Percentiles rank a stretch among this genome's conserved stretches.
These are phyloP conservation scores for Ecliptopera silaceata DNA, from an alignment of 2,888 invertebrate genomes.

Conservation along the genomic window DNA sequence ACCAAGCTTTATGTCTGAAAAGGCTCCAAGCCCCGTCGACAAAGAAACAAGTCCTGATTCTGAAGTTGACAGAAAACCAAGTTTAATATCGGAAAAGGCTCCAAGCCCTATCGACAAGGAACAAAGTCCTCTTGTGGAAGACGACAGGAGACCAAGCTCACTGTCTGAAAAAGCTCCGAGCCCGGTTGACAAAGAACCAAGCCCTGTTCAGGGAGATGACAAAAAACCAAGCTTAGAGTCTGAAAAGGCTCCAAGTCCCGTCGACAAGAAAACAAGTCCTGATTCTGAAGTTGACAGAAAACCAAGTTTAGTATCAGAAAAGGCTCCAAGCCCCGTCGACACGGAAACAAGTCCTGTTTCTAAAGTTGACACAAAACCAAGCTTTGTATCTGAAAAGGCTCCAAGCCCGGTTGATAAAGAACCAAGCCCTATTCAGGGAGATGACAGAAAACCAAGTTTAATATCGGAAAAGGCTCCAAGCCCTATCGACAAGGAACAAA, in stretches of 20 bases:
- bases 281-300: conserved; percentile 17
- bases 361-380: too few relatives aligned
- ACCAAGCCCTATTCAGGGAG: too few relatives aligned
- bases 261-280: conserved; percentile 24
- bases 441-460: too few relatives aligned
- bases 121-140: background rate
- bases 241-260: conserved; percentile 9
- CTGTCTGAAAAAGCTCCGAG: conserved; percentile 10
- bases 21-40: background rate
- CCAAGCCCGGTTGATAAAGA: too few relatives aligned
- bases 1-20: background rate
- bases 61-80: background rate
- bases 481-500: too few relatives aligned
- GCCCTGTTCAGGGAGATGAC: conserved; percentile 20
- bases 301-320: conserved; percentile 18
- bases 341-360: too few relatives aligned
- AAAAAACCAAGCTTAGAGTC: background rate
- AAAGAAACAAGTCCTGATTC: background rate
- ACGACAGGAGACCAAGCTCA: background rate
- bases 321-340: too few relatives aligned
- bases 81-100: background rate
- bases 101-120: background rate
- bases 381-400: too few relatives aligned
- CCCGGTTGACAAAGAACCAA: conserved; percentile 7
- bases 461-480: too few relatives aligned